Evolutionary conservation across 2,113 vertebrate genomes (phyloP), one percentile per base, ranked within the genome.

Genomic region (Nothobranchius furzeri): DNA sequence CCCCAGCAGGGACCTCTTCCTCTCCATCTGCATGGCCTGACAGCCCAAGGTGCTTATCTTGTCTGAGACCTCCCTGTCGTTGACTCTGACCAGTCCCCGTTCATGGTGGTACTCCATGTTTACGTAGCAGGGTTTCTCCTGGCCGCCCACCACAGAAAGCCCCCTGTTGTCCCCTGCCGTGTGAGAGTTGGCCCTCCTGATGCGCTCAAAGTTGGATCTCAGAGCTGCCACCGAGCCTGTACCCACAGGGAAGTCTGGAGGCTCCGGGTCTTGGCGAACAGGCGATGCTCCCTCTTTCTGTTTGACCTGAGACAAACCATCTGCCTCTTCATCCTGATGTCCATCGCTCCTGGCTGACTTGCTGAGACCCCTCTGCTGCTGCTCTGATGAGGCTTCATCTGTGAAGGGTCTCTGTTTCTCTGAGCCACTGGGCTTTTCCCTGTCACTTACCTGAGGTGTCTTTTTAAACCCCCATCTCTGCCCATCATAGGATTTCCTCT

Each of bases 41-140:
- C 92, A 94, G 47, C 97, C 96, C 76, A 97, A 91, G 5, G 90
- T 94, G 88, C 95, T 94, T 90, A 99, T 96, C 69, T 94, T 95
- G 71, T 97, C 96, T 0, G 97, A 98, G 65, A 99, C 97, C 9
- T 96, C 96, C 53, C 90, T 93, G 90, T 98, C 95, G 0, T 96
- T 98, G 83, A 97, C 95, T 84, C 93, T 95, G 67, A 97, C 95
- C 62, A 98, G 78, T 17, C 96, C 97, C 15, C 93, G 92, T 78
- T 99, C 96, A 0, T 95, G 94, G 82, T 99, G 96, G 86, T 96
- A 99, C 89, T 99, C 97, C 92, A 98, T 92, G 82, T 97, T 97
- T 40, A 94, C 94, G 0, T 98, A 98, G 75, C 96, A 96, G 3
- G 96, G 93, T 92, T 66, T 93, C 87, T 91, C 81, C 68, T 76